These are phyloP conservation scores for Propithecus coquereli DNA, from an alignment of 2,113 vertebrate genomes.

Conservation along the genomic window DNA sequence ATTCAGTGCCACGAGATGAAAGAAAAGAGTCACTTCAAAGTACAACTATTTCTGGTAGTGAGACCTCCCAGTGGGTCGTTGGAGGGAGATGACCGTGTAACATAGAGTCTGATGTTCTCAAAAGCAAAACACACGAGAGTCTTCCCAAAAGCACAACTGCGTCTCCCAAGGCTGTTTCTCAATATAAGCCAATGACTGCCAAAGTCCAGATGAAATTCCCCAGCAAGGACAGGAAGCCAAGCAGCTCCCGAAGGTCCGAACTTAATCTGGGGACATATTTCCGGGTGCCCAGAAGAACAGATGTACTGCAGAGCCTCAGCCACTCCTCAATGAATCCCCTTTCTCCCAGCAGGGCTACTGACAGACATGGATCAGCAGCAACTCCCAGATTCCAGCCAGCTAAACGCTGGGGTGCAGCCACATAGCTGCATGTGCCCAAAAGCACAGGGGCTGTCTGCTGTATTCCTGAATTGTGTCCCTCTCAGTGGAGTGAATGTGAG, in stretches of 20 bases:
- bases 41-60: background rate
- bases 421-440: fast-evolving
- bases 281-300: background rate
- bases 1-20: background rate
- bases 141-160: background rate
- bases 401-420: background rate
- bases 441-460: background rate
- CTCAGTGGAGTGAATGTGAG: background rate
- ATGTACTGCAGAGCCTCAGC: background rate
- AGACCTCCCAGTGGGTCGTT: background rate
- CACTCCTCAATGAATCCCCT: background rate
- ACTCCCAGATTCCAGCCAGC: background rate
- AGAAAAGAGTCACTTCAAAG: background rate
- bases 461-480: background rate
- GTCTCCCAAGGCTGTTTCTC: background rate
- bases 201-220: background rate
- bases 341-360: background rate
- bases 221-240: background rate
- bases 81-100: background rate
- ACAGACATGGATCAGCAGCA: background rate
- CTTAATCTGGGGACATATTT: background rate
- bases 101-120: background rate
- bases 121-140: background rate
- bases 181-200: background rate
- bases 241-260: background rate